These are phyloP conservation scores for Dromius quadrimaculatus DNA, from an alignment of 2,888 invertebrate species.

Conservation along the genomic window DNA sequence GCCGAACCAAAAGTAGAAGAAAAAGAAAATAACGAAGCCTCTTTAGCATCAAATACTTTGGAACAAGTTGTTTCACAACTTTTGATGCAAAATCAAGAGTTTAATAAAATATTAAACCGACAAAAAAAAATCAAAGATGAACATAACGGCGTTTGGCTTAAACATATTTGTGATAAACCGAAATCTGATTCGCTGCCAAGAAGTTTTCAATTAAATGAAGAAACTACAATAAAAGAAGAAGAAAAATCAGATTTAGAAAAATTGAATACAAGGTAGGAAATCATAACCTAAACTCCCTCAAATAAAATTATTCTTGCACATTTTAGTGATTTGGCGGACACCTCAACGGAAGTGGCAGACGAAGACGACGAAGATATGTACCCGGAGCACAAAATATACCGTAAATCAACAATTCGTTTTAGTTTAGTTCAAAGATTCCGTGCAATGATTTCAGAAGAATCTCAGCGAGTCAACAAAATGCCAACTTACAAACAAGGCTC, in stretches of 20 bases:
- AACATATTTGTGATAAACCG: slow-evolving; percentile 74
- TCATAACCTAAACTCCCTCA: neutral
- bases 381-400: slow-evolving; percentile 85
- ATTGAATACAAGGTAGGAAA: slow-evolving; percentile 19
- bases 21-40: slow-evolving; percentile 59
- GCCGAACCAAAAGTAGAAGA: slow-evolving; percentile 64
- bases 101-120: slow-evolving; percentile 82
- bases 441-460: slow-evolving; percentile 64
- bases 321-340: slow-evolving; percentile 32
- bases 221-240: slow-evolving; percentile 67
- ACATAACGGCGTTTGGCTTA: slow-evolving; percentile 76
- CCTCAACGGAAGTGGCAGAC: slow-evolving; percentile 41
- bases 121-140: slow-evolving; percentile 70
- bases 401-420: slow-evolving; percentile 73
- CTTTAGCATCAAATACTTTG: slow-evolving; percentile 68
- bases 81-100: slow-evolving; percentile 85
- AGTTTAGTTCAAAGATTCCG: slow-evolving; percentile 72
- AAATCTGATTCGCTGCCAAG: slow-evolving; percentile 84
- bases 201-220: slow-evolving; percentile 78
- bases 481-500: slow-evolving; percentile 83
- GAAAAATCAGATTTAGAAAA: slow-evolving; percentile 59
- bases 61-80: slow-evolving; percentile 86
- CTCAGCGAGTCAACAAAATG: slow-evolving; percentile 64
- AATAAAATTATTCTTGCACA: too few species aligned
- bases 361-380: slow-evolving; percentile 69